Conservation (phyloP, 2,113 vertebrate genomes). For the Mormoops blainvillei region DNA sequence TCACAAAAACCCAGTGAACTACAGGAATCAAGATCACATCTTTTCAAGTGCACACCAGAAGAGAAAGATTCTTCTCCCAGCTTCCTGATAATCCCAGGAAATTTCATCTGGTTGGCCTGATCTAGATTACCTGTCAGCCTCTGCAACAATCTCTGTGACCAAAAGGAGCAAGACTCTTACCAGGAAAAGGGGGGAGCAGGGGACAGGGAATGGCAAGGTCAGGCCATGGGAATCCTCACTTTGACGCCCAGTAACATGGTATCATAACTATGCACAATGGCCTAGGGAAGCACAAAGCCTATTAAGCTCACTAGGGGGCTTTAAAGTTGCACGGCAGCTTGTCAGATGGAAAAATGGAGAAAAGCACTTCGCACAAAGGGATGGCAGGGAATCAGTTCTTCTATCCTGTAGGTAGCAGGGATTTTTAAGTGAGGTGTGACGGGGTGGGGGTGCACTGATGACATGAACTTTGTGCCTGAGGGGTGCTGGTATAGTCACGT, state of each 20-base stretch:
- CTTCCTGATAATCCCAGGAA: neutral
- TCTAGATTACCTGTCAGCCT: neutral
- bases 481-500: neutral
- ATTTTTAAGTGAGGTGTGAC: neutral
- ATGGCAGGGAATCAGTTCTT: neutral
- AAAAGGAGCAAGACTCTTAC: neutral
- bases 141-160: neutral
- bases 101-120: neutral
- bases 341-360: neutral
- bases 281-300: neutral
- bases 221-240: neutral
- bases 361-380: neutral
- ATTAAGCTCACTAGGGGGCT: neutral
- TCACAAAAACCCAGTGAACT: neutral
- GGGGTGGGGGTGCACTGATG: no score
- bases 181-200: neutral
- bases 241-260: neutral
- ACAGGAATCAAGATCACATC: neutral
- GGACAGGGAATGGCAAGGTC: accelerated
- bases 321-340: neutral
- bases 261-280: neutral
- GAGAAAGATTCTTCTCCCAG: neutral
- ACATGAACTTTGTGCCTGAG: neutral
- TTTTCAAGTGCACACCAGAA: neutral
- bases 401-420: neutral